A percentile compares a stretch with the other conserved stretches of the same genome.
Conservation (phyloP, 2,113 vertebrate species). For the Oryzias celebensis region DNA sequence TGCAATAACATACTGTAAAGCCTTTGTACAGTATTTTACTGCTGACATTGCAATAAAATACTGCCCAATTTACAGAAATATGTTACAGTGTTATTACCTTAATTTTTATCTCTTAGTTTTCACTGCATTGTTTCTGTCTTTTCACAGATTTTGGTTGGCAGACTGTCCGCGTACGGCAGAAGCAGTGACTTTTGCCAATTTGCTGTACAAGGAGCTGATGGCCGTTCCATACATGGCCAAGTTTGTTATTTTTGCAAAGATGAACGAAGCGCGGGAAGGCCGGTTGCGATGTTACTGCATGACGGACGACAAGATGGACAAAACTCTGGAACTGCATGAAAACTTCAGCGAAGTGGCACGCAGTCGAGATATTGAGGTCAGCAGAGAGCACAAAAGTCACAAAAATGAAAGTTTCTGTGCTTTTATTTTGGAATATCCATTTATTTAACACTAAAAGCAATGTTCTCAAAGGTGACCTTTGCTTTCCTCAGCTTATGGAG, state of each 20-base stretch:
- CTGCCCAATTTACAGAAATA: too few relatives aligned
- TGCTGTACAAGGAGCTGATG: slow-evolving; percentile 91
- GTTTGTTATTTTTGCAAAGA: slow-evolving; percentile 98
- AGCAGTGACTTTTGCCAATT: slow-evolving; percentile 90
- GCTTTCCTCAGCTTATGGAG: slow-evolving; percentile 85
- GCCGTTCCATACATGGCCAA: slow-evolving; percentile 97
- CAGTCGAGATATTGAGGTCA: slow-evolving; percentile 96
- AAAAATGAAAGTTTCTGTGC: neutral
- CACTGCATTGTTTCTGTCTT: neutral
- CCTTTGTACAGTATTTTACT: too few relatives aligned
- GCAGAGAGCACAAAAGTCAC: slow-evolving; percentile 1
- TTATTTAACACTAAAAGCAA: neutral
- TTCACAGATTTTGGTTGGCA: slow-evolving; percentile 91
- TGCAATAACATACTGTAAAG: too few relatives aligned
- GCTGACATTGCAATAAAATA: too few relatives aligned
- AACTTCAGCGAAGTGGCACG: slow-evolving; percentile 96
- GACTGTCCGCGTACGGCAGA: slow-evolving; percentile 95
- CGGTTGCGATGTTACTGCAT: slow-evolving; percentile 98
- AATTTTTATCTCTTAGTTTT: too few relatives aligned
- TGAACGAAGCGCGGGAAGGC: slow-evolving; percentile 91
- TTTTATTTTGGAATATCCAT: neutral
- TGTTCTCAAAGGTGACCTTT: neutral
- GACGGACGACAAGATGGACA: slow-evolving; percentile 98
- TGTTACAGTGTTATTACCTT: too few relatives aligned
- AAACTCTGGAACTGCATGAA: slow-evolving; percentile 95